These are phyloP conservation scores for Artibeus jamaicensis DNA, from an alignment of 2,797 vertebrate genomes.

Conservation along the genomic window DNA sequence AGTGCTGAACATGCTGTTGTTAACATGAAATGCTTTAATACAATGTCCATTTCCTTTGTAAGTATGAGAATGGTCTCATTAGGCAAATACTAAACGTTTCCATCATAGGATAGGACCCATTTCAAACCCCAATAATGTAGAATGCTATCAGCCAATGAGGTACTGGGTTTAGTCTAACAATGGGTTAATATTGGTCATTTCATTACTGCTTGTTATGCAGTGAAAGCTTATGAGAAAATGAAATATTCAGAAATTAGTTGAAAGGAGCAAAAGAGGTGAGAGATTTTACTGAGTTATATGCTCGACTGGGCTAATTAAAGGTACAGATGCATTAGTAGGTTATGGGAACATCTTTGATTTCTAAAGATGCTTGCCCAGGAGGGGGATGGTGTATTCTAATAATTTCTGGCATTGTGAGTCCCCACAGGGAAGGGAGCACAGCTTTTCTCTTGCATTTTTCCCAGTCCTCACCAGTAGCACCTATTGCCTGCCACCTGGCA, in stretches of 20 bases:
- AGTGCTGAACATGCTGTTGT: conserved; percentile 13
- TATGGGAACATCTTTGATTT: conserved; percentile 55
- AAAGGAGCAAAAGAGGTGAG: conserved; percentile 68
- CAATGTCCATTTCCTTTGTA: conserved; percentile 51
- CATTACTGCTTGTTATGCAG: conserved; percentile 62
- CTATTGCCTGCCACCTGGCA: conserved; percentile 35
- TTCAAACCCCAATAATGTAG: conserved; percentile 59
- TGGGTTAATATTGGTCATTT: conserved; percentile 71
- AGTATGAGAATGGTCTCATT: conserved; percentile 71
- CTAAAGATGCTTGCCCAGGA: conserved; percentile 52
- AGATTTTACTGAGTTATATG: conserved; percentile 49
- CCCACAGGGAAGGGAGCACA: neutral
- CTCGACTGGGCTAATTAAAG: conserved; percentile 66
- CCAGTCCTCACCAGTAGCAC: neutral
- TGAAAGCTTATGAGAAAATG: conserved; percentile 64
- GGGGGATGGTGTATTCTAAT: neutral
- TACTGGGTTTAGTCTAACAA: conserved; percentile 67
- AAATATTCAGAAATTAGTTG: conserved; percentile 70
- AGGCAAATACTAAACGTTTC: conserved; percentile 69
- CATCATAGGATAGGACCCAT: conserved; percentile 42
- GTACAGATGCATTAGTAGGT: conserved; percentile 47
- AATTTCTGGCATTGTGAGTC: neutral
- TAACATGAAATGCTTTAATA: conserved; percentile 60
- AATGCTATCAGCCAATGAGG: conserved; percentile 46
- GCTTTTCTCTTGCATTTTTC: neutral